Percentiles rank a stretch among this genome's conserved stretches.
Evolutionary conservation across 2,888 invertebrate species (phyloP).

Genomic region (Diadromus collaris): DNA sequence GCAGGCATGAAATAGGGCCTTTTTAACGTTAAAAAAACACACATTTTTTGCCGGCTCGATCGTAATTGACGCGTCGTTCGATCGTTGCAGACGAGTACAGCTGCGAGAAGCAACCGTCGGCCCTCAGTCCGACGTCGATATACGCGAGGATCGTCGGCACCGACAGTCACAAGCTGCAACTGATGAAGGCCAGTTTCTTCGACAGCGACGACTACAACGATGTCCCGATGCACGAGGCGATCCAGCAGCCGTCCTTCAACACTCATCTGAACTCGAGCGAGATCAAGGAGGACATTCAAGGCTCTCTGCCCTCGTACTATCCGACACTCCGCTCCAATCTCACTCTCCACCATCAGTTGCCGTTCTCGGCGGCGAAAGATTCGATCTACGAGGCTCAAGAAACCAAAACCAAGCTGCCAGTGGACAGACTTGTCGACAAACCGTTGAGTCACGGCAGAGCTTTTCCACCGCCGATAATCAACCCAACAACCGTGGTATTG

Average conservation of each 20-base stretch:
- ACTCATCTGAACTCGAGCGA: constrained; percentile 30
- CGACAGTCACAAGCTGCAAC: constrained; percentile 86
- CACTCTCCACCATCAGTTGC: constrained; percentile 56
- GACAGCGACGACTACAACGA: constrained; percentile 76
- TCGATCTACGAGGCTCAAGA: constrained; percentile 50
- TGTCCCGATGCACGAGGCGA: constrained; percentile 40
- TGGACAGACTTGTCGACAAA: constrained; percentile 62
- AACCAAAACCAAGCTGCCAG: constrained; percentile 55
- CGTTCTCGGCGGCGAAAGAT: constrained; percentile 43
- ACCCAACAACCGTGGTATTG: constrained; percentile 80
- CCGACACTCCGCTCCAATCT: constrained; percentile 62
- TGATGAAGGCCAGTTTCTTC: constrained; percentile 93
- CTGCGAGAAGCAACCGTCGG: constrained; percentile 70
- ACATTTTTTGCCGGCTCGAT: not conserved
- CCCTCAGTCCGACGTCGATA: constrained; percentile 84
- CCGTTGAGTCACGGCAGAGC: constrained; percentile 60
- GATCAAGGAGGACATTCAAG: constrained; percentile 30
- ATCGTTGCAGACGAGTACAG: constrained; percentile 66
- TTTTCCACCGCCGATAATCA: constrained; percentile 73
- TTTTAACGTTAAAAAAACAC: too few species aligned
- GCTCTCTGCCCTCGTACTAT: constrained; percentile 43
- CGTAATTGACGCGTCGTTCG: constrained; percentile 19
- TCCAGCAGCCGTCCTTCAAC: constrained; percentile 14
- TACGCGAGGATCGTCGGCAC: constrained; percentile 84
- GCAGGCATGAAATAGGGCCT: too few species aligned